Conservation (phyloP, 2,888 invertebrate genomes). For the Vesta saturnalis region DNA sequence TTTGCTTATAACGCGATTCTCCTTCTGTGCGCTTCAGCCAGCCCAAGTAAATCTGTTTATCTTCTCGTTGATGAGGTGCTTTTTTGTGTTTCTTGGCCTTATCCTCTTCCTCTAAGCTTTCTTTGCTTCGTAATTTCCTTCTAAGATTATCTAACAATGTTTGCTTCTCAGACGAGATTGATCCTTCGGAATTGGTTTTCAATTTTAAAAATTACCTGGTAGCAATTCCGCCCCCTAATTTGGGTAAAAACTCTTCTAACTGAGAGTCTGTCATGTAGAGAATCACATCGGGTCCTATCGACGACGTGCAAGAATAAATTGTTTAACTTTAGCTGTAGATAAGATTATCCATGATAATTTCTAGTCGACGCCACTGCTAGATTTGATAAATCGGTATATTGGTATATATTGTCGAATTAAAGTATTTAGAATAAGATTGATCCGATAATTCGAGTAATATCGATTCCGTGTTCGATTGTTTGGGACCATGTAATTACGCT, state of each 20-base stretch:
- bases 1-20: not conserved
- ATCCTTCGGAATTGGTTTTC: not conserved
- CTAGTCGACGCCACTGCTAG: no score
- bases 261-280: not conserved
- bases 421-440: not conserved
- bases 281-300: not conserved
- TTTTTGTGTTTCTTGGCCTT: not conserved
- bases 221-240: not conserved
- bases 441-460: not conserved
- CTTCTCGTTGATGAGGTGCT: not conserved
- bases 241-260: not conserved
- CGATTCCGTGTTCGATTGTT: not conserved
- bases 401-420: not conserved
- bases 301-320: not conserved
- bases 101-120: not conserved
- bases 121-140: slow-evolving; percentile 1
- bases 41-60: not conserved
- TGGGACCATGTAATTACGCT: no score
- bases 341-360: not conserved
- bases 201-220: not conserved
- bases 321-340: not conserved
- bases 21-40: not conserved
- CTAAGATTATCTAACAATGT: not conserved
- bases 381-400: no score
- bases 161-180: not conserved